These are phyloP conservation scores for Nettapus auritus DNA, from an alignment of 2,113 vertebrate genomes.

Conservation along the genomic window DNA sequence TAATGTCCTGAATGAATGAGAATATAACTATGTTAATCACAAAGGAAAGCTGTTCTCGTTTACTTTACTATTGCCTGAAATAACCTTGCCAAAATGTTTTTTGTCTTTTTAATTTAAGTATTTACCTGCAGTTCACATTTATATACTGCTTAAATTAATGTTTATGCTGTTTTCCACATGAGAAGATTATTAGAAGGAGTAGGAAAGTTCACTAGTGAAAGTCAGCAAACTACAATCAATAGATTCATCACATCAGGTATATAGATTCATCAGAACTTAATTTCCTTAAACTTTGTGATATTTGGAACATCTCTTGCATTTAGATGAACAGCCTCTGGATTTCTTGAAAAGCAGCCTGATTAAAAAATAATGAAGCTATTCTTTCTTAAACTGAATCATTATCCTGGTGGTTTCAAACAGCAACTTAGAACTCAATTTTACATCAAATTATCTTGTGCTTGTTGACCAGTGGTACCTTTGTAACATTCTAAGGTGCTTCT, in stretches of 20 bases:
- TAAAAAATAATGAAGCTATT: conserved; percentile 71
- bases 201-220: neutral
- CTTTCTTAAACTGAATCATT: conserved; percentile 57
- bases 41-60: conserved; percentile 29
- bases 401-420: conserved; percentile 36
- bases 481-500: conserved; percentile 10
- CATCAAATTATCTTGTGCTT: conserved; percentile 53
- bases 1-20: conserved; percentile 22
- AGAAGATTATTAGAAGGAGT: neutral
- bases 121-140: neutral
- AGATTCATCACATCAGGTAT: neutral
- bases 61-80: conserved; percentile 28
- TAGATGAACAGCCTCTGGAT: conserved; percentile 22
- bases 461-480: conserved; percentile 42
- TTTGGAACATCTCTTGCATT: conserved; percentile 43
- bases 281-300: conserved; percentile 32
- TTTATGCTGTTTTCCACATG: neutral
- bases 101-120: neutral
- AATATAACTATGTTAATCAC: conserved; percentile 44
- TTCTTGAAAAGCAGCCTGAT: conserved; percentile 58
- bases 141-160: neutral
- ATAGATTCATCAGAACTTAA: neutral
- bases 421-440: conserved; percentile 2
- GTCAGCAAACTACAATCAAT: neutral
- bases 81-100: conserved; percentile 11